Evolutionary conservation across 2,888 invertebrate genomes (phyloP).

Genomic region (Tachina fera): DNA sequence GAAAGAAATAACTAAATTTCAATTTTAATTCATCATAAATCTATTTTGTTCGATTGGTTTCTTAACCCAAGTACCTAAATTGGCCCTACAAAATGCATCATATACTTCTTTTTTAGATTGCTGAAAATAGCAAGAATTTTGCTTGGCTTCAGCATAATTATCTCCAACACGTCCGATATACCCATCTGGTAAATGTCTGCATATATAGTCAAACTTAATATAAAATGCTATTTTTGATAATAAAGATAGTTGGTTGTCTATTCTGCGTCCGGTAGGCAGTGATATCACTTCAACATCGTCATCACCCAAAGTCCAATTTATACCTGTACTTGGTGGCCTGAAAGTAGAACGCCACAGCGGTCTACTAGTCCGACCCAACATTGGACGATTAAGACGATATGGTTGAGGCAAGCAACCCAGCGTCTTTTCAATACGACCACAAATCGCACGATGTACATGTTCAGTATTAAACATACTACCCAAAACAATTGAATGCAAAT

Average conservation of each 20-base stretch:
- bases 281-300: conserved; percentile 91
- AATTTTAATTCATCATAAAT: conserved; percentile 84
- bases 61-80: conserved; percentile 94
- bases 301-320: conserved; percentile 90
- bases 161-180: conserved; percentile 75
- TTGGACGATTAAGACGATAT: conserved; percentile 91
- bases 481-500: conserved; percentile 92
- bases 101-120: conserved; percentile 90
- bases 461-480: conserved; percentile 94
- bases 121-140: conserved; percentile 88
- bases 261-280: conserved; percentile 92
- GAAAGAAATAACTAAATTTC: not conserved
- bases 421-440: conserved; percentile 90
- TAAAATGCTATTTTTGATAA: conserved; percentile 84
- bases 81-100: conserved; percentile 91
- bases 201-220: conserved; percentile 79
- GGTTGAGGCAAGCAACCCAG: conserved; percentile 91
- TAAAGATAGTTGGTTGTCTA: conserved; percentile 89
- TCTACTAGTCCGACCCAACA: conserved; percentile 91
- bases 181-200: conserved; percentile 80
- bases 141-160: conserved; percentile 89
- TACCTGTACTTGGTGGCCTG: conserved; percentile 94
- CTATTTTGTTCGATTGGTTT: conserved; percentile 96
- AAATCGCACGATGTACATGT: conserved; percentile 92
- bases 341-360: conserved; percentile 92